Evolutionary conservation across 1,140 invertebrate species (phyloP).

Genomic region (Sinonovacula constricta): DNA sequence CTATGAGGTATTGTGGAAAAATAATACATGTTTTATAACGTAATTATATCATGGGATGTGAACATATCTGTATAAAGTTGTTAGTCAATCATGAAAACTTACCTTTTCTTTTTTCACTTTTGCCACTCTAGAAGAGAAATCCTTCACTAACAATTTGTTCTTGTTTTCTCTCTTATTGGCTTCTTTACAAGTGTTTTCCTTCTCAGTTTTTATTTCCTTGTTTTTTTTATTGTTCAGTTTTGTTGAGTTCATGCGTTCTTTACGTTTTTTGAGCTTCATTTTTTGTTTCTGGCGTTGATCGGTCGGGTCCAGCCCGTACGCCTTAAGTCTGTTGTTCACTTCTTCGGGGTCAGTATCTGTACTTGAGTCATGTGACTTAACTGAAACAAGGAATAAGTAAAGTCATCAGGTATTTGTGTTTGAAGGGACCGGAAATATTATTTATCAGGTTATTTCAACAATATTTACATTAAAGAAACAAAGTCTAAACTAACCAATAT

Average conservation of each 20-base stretch:
- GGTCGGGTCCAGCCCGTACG: conserved; percentile 55
- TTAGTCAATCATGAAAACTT: no score
- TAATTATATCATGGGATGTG: no score
- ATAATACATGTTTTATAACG: no score
- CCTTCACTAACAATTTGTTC: conserved; percentile 44
- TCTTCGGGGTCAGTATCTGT: conserved; percentile 71
- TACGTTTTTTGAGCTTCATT: conserved; percentile 54
- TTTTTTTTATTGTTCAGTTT: conserved; percentile 25
- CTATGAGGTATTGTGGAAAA: no score
- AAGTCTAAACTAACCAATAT: not conserved
- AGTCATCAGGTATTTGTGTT: no score
- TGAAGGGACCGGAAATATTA: not conserved
- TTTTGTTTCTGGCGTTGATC: conserved; percentile 55
- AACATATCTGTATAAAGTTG: no score
- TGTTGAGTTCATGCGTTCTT: conserved; percentile 50
- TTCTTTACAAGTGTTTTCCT: conserved; percentile 64
- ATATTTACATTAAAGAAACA: not conserved
- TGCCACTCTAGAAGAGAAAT: conserved; percentile 44
- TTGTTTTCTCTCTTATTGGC: conserved; percentile 23
- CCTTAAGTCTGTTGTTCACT: conserved; percentile 58
- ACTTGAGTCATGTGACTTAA: conserved; percentile 64
- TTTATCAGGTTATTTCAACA: not conserved
- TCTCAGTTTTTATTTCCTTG: conserved; percentile 62
- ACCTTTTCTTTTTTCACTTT: conserved; percentile 48
- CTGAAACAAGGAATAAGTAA: conserved; percentile 12